phyloP scores from a whole-genome alignment of 2,888 invertebrate genomes.

The Dynastes grantii region DNA sequence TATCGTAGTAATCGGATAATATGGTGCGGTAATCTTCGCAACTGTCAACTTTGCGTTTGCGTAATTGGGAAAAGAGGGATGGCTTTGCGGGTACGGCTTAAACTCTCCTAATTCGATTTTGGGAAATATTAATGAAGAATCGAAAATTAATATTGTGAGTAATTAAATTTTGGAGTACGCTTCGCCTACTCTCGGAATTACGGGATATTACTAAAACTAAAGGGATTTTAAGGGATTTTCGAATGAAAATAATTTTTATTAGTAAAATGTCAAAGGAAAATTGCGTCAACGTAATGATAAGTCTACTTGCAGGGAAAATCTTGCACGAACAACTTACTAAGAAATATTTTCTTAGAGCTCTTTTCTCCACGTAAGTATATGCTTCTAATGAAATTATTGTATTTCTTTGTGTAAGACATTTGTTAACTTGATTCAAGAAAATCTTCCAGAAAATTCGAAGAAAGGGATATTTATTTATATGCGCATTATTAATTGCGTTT shows the following conservation, averaged over 20 bases:
- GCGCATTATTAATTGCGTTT: no score
- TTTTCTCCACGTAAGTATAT: no score
- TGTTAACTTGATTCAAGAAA: no score
- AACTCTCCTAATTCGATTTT: background rate
- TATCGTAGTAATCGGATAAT: background rate
- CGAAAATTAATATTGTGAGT: background rate
- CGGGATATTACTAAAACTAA: background rate
- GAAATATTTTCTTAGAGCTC: no score
- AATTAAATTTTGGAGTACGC: background rate
- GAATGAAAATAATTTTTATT: background rate
- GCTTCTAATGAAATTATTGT: no score
- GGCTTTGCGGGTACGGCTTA: background rate
- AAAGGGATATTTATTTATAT: no score
- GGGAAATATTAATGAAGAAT: slow-evolving; percentile 2
- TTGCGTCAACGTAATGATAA: no score
- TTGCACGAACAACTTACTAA: no score
- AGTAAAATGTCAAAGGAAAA: background rate
- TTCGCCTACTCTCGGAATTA: background rate
- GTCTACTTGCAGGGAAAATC: no score
- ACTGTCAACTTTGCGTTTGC: background rate
- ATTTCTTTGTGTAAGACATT: no score
- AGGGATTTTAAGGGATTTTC: background rate
- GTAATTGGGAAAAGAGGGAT: background rate
- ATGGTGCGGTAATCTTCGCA: background rate
- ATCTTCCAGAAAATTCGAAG: no score